Evolutionary conservation across 2,888 invertebrate species (phyloP), one percentile per base, ranked within the genome.

Genomic region (Phania funesta): DNA sequence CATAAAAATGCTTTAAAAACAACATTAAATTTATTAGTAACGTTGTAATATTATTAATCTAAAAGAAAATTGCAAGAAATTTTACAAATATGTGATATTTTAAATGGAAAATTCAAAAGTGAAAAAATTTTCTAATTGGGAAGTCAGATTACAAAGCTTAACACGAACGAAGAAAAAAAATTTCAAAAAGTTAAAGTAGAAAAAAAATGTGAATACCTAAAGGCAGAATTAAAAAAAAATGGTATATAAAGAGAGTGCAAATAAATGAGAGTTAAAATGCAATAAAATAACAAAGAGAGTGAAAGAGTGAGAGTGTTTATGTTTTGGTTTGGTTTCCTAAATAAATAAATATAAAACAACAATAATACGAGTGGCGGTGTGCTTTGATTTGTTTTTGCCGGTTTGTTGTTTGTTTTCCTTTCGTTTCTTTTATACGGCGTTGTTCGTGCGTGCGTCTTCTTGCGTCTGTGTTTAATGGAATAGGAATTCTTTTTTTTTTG

Each of bases 91-190:
- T 74, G 64, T 82, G 68, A 82, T 68, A 74, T 78, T 68, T 74
- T 82, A 38, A 54, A 82, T 82, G 82, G 73, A 78, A 82, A 82
- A 64, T 74, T 48, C 64, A 54, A 70, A 78, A 78, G 68, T 78
- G 78, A 82, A 82, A 82, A 81, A 70, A 58, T 78, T 82, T 78
- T 82, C 82, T 82, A 82, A 78, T 74, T 82, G 82, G 82, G 78
- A 82, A 82, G 82, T 74, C 82, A 74, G 74, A 82, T 82, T 82
- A 82, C 82, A 74, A 76, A 76, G 77, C 76, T 77, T 80, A 77
- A 81, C 80, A 81, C 74, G 60, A 82, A 74, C 74, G 54, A 46
- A 35, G 64, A 32, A 73, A 54, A 78, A n/a, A 73, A 68, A 62
- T 64, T 71, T 62, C 54, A 73, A 70, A 74, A 78, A 78, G 64